Conservation (phyloP, 2,113 vertebrate genomes). For the Pelusios castaneus region DNA sequence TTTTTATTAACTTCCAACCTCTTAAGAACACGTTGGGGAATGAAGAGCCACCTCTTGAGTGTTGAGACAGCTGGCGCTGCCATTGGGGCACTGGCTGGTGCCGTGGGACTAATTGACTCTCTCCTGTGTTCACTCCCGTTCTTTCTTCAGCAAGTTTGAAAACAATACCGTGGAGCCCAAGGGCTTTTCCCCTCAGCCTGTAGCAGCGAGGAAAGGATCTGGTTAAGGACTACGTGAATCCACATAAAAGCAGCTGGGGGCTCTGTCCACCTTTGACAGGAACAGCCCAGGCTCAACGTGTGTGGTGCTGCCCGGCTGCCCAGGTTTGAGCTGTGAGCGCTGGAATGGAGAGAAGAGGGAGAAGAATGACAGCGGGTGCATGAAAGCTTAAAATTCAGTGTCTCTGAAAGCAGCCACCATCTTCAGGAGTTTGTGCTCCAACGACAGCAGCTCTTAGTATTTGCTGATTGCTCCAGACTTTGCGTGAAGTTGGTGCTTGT, state of each 20-base stretch:
- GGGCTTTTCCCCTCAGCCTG: background rate
- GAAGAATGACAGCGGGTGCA: background rate
- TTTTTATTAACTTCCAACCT: background rate
- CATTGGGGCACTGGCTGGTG: background rate
- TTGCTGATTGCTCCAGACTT: slow-evolving; percentile 9
- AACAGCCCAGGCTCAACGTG: background rate
- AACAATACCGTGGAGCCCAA: fast-evolving
- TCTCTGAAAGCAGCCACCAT: background rate
- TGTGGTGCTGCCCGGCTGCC: background rate
- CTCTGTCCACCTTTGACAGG: background rate
- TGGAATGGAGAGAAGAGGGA: background rate
- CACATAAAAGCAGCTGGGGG: background rate
- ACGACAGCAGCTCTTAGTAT: background rate
- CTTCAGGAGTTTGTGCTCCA: slow-evolving; percentile 18
- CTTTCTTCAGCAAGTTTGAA: background rate
- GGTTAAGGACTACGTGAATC: background rate
- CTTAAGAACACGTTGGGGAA: background rate
- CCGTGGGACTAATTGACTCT: background rate
- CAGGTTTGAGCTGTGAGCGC: slow-evolving; percentile 23
- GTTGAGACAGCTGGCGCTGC: background rate
- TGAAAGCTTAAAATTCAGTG: slow-evolving; percentile 25
- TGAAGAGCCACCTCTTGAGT: background rate
- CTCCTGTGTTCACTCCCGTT: fast-evolving
- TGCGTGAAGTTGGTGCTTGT: slow-evolving; percentile 21
- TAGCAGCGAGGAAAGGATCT: background rate